Evolutionary conservation across 53 echinoderm and acorn worm species (phyloP).

Genomic region (Holothuria scabra): DNA sequence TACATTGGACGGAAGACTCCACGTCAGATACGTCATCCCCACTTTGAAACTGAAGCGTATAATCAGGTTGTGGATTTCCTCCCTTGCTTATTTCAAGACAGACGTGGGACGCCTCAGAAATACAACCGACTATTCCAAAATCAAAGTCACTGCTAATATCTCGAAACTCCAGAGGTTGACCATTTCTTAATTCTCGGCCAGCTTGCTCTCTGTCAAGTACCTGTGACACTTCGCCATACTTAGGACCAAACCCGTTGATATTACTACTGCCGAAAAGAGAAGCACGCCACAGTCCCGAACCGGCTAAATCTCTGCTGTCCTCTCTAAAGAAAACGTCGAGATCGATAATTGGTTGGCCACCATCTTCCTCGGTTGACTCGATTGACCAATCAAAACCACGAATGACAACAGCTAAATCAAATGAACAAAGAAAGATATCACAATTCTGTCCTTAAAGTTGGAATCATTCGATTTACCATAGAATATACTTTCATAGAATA

Average conservation of each 20-base stretch:
- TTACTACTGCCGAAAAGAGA: conserved; percentile 19
- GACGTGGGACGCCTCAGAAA: conserved; percentile 7
- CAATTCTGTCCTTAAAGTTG: no score
- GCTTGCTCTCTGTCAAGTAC: conserved; percentile 29
- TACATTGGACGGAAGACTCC: conserved; percentile 14
- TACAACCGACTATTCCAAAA: conserved; percentile 24
- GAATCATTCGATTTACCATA: no score
- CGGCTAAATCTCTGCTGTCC: conserved; percentile 37
- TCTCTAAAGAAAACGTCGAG: conserved; percentile 21
- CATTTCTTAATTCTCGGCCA: background rate
- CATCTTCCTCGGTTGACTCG: background rate
- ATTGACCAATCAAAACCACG: conserved; percentile 38
- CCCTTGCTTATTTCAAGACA: conserved; percentile 32
- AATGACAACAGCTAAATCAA: conserved; percentile 13
- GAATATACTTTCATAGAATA: no score
- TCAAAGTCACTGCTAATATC: conserved; percentile 26
- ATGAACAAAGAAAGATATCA: no score
- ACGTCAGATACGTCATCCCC: conserved; percentile 1
- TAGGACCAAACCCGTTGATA: background rate
- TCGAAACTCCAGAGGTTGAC: background rate
- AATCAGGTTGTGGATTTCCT: conserved; percentile 13
- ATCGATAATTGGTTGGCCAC: background rate
- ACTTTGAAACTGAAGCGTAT: background rate
- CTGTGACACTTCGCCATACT: conserved; percentile 17
- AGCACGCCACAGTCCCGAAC: conserved; percentile 22